These are phyloP conservation scores for Bimastos eiseni DNA, from an alignment of 2,888 invertebrate species.

Conservation along the genomic window DNA sequence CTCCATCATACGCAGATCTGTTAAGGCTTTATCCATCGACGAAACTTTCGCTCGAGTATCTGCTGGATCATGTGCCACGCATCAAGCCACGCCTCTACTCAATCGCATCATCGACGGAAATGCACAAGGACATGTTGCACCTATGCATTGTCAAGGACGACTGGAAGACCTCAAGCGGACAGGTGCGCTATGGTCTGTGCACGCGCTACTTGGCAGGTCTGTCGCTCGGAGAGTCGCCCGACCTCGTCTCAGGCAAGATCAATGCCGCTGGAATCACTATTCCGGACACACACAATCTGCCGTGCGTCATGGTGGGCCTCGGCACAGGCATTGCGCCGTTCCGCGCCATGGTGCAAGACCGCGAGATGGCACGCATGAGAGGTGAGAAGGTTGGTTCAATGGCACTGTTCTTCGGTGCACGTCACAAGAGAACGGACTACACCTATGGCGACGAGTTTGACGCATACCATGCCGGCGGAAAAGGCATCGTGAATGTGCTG, in stretches of 20 bases:
- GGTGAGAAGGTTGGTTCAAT: constrained; percentile 44
- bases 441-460: constrained; percentile 46
- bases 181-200: constrained; percentile 38
- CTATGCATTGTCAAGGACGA: constrained; percentile 46
- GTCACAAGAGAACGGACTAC: constrained; percentile 44
- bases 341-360: constrained; percentile 44
- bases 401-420: constrained; percentile 46
- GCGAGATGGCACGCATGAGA: constrained; percentile 40
- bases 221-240: constrained; percentile 35
- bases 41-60: constrained; percentile 42
- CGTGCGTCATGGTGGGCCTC: constrained; percentile 45
- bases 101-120: constrained; percentile 44
- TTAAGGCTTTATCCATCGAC: constrained; percentile 41
- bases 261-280: constrained; percentile 45
- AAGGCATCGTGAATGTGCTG: constrained; percentile 42
- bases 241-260: constrained; percentile 41
- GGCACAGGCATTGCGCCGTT: constrained; percentile 46
- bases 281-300: constrained; percentile 42
- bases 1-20: constrained; percentile 44
- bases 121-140: constrained; percentile 43
- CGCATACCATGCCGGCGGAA: constrained; percentile 43
- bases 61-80: constrained; percentile 44
- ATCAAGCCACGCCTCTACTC: constrained; percentile 46
- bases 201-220: constrained; percentile 38
- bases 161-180: constrained; percentile 41